These are phyloP conservation scores for Bambusicola thoracicus DNA, from an alignment of 2,113 vertebrate genomes.

Conservation along the genomic window DNA sequence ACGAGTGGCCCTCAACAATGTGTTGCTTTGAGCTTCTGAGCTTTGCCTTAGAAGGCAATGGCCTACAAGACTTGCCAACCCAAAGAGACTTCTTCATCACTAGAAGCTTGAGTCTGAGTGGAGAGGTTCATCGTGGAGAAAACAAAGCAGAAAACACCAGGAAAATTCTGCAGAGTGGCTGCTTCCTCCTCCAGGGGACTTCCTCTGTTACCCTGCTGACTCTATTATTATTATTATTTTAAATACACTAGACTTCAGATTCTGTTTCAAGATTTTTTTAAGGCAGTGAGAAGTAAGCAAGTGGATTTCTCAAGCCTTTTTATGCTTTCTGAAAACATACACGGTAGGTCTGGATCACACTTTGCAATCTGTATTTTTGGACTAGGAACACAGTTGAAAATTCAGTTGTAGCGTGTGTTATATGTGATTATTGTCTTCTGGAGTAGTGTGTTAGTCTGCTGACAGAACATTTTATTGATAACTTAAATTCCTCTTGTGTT, in stretches of 20 bases:
- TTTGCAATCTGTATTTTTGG: not conserved
- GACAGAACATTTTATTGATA: not conserved
- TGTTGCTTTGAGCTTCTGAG: slow-evolving; percentile 48
- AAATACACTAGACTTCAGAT: not conserved
- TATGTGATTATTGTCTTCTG: not conserved
- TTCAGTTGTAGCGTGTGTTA: not conserved
- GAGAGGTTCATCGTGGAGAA: not conserved
- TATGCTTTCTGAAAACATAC: not conserved
- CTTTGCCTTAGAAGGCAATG: not conserved
- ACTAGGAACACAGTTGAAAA: not conserved
- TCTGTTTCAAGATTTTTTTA: slow-evolving; percentile 8
- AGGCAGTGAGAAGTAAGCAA: slow-evolving; percentile 38
- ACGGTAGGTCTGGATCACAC: not conserved
- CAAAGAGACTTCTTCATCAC: not conserved
- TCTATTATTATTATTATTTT: not conserved
- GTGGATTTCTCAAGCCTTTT: not conserved
- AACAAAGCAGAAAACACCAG: not conserved
- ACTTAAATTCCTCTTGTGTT: not conserved
- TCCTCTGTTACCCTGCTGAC: not conserved
- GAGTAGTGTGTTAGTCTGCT: not conserved
- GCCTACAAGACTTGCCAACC: not conserved
- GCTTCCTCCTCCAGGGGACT: not conserved
- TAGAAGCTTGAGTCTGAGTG: accelerated
- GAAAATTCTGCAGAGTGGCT: not conserved
- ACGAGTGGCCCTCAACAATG: not conserved